Evolutionary conservation across 2,797 vertebrate genomes (phyloP), one percentile per base, ranked within the genome.

Genomic region (Ataeniobius toweri): DNA sequence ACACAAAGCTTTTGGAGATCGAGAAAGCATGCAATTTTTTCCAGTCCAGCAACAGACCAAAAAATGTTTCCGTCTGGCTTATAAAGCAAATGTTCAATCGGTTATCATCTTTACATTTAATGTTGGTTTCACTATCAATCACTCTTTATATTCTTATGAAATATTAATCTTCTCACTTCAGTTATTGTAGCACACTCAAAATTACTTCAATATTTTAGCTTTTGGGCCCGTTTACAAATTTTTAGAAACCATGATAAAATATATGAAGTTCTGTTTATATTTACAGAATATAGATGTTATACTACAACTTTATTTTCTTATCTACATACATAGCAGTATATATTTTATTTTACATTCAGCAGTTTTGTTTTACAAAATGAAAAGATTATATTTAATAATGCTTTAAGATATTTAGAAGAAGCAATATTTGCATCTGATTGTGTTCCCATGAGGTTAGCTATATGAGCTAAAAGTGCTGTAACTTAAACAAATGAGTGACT

Each of bases 281-380:
- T 76, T 84, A 88, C 89, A 89, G 82, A 92, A 86, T 76, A 79
- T 48, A 3, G 71, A 88, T 86, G 78, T 82, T 87, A 83, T 81
- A 78, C 77, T 86, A 86, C 70, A 39, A 86, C 86, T 93, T 95
- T 94, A 94, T 95, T 95, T 95, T 95, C 92, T 86, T 95, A 94
- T 89, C 77, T 68, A 85, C 90, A 91, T 70, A 82, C 90, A 91
- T 89, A 87, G 82, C 83, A 77, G 80, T 85, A 85, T 91, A 92
- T 91, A 90, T 91, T 92, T 92, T 90, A 92, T 89, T 93, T 93
- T 89, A 90, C 88, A 88, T 89, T 92, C 81, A 85, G 82, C 88
- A 86, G 82, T 83, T 93, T 93, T 92, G 85, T 93, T 93, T 91
- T 91, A 92, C 82, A 88, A 91, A 90, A 86, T 77, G 26, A 82